Conservation (phyloP, 2,113 vertebrate species). For the Probosciger aterrimus region DNA sequence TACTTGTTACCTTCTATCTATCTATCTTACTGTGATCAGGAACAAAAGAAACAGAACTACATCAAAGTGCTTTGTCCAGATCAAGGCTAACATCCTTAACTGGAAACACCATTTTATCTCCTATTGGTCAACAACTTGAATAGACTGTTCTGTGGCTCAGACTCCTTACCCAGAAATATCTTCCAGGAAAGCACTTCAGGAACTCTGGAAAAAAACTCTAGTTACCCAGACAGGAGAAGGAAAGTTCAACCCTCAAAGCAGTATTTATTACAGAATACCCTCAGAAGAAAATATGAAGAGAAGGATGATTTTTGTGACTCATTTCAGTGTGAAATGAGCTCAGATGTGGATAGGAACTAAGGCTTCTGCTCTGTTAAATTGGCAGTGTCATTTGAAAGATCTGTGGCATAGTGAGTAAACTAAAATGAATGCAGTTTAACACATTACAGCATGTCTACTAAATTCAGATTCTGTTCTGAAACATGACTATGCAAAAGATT, state of each 20-base stretch:
- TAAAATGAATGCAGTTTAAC: neutral
- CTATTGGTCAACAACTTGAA: neutral
- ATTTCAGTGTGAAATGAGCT: neutral
- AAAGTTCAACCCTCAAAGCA: neutral
- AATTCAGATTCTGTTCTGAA: neutral
- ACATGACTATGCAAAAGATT: neutral
- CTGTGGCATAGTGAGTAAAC: neutral
- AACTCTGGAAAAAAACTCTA: neutral
- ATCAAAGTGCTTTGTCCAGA: neutral
- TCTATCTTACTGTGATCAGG: neutral
- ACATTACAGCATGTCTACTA: neutral
- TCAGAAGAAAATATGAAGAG: neutral
- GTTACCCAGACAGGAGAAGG: neutral
- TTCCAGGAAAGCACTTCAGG: neutral
- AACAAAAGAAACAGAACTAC: neutral
- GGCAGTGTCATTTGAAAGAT: neutral
- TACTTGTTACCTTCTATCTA: neutral
- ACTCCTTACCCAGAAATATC: neutral
- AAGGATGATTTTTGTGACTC: neutral
- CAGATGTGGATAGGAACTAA: neutral
- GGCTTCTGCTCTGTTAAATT: neutral
- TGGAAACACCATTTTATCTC: neutral
- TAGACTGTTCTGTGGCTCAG: neutral
- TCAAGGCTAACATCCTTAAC: neutral
- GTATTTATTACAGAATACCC: neutral